These are phyloP conservation scores for Clitarchus hookeri DNA, from an alignment of 2,888 invertebrate genomes.

Conservation along the genomic window DNA sequence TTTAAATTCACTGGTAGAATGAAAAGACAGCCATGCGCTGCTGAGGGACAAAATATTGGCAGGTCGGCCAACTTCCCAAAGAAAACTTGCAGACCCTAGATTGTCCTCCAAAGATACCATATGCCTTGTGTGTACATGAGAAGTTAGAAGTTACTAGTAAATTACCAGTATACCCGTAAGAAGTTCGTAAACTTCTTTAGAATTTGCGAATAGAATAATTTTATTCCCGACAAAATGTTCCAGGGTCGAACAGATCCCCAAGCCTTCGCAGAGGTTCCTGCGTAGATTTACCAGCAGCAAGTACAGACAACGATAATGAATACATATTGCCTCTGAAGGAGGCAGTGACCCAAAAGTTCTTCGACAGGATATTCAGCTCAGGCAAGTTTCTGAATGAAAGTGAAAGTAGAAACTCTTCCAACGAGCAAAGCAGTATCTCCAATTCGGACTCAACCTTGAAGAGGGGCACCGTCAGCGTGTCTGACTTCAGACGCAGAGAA, in stretches of 20 bases:
- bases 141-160: too few species aligned
- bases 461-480: not conserved
- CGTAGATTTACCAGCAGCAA: not conserved
- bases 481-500: not conserved
- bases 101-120: too few species aligned
- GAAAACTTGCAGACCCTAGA: too few species aligned
- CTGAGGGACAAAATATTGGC: too few species aligned
- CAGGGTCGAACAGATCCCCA: not conserved
- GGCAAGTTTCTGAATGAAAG: not conserved
- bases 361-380: not conserved
- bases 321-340: slow-evolving; percentile 15
- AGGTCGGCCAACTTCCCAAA: too few species aligned
- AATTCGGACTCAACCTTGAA: not conserved
- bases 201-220: too few species aligned
- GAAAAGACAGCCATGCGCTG: too few species aligned
- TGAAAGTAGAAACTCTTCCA: not conserved
- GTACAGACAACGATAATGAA: not conserved
- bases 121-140: too few species aligned
- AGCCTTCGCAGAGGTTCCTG: not conserved
- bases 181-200: too few species aligned
- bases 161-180: too few species aligned
- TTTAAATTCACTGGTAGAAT: too few species aligned
- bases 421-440: not conserved
- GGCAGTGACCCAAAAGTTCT: not conserved
- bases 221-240: not conserved